Conservation (phyloP, 1,140 invertebrate genomes). For the Halotydeus destructor region DNA sequence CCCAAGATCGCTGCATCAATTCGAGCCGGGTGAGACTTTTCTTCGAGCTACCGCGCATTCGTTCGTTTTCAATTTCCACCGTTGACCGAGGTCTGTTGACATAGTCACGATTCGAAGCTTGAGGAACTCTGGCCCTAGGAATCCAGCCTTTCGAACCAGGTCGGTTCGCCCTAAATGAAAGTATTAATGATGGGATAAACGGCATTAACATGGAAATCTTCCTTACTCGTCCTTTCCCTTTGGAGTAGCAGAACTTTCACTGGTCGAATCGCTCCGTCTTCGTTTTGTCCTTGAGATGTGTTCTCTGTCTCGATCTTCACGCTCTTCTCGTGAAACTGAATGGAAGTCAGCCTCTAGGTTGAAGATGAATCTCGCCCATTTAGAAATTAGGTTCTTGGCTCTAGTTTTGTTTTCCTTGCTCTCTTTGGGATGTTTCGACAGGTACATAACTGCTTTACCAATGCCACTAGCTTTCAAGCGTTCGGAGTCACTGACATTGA, state of each 20-base stretch:
- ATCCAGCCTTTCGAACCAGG: slow-evolving; percentile 93
- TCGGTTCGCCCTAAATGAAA: too few species aligned
- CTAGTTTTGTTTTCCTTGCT: slow-evolving; percentile 74
- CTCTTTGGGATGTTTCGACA: slow-evolving; percentile 96
- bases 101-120: slow-evolving; percentile 90
- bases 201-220: too few species aligned
- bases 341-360: slow-evolving; percentile 89
- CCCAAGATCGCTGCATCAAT: slow-evolving; percentile 68
- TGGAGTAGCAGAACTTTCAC: slow-evolving; percentile 12
- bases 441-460: slow-evolving; percentile 76
- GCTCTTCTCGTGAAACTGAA: slow-evolving; percentile 34
- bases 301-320: slow-evolving; percentile 70
- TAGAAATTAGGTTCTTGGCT: slow-evolving; percentile 77
- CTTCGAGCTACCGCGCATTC: slow-evolving; percentile 35
- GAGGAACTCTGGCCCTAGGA: slow-evolving; percentile 72
- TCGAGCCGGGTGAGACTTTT: slow-evolving; percentile 68
- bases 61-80: slow-evolving; percentile 42
- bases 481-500: slow-evolving; percentile 66
- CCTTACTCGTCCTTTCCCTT: too few species aligned
- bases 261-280: slow-evolving; percentile 14
- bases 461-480: slow-evolving; percentile 83
- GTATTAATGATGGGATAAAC: too few species aligned
- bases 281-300: slow-evolving; percentile 45
- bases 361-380: slow-evolving; percentile 92
- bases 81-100: slow-evolving; percentile 79